Base-by-base conservation (phyloP, 2,113 vertebrate genomes). In the Variabilichromis moorii region DNA sequence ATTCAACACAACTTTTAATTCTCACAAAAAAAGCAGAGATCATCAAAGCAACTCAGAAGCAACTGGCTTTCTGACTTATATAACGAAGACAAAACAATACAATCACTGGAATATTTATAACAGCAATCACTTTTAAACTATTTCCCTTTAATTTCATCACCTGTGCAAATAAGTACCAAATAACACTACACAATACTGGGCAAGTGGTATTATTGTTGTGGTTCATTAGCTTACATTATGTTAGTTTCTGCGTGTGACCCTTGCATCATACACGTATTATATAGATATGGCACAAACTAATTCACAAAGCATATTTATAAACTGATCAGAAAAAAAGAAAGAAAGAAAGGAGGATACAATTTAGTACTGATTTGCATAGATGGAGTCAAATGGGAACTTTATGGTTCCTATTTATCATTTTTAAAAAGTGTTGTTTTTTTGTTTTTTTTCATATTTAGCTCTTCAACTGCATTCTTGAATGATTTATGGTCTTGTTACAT, bases 41-140 rank as follows among this genome's bases (percentile, higher is more conserved):
- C 1, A 26, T 73, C 1, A 73, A 73, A 68, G 40, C 21, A 45
- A 11, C 21, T 45, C 40, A 28, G 37, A 73, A 26, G 14, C 37
- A 81, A 17, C 26, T 24, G 53, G 14, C 59, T 47, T 71, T 71
- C 7, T 82, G 54, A 28, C 31, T 80, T 47, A 28, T 9, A 81
- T 0, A 81, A 54, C 24, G 3, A 42, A 42, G 37, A 16, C 13
- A 45, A 73, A 45, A 71, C 21, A 71, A 24, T 71, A 71, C 5
- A 24, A 71, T 42, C 37, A 24, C 5, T 24, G 8, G n/a, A 26
- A 42, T 45, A 45, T 45, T 71, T 73, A 73, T 45, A 10, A 26
- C 5, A 24, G 3, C 0, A 26, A 24, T 71, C 5, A 71, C n/a
- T 4, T 24, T 73, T 45, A 42, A 42, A 6, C 8, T 42, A 0